A percentile compares a stretch with the other conserved stretches of the same genome.
phyloP scores from a whole-genome alignment of 2,888 invertebrate genomes.

The Therioaphis trifolii region DNA sequence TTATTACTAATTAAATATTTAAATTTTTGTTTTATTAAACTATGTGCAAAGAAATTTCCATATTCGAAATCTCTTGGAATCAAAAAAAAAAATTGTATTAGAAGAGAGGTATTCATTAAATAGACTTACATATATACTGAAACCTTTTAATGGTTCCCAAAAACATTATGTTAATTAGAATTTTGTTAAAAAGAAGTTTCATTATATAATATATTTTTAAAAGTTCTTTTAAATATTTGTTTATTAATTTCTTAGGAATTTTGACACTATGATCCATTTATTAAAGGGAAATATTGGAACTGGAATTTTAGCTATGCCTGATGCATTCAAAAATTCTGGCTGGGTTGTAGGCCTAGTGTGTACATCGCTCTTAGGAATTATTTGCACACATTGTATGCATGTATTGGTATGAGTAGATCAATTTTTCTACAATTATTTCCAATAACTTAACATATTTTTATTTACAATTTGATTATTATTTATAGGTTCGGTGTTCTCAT shows the following conservation, averaged over 20 bases:
- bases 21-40: too few relatives aligned
- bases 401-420: conserved; percentile 73
- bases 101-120: too few relatives aligned
- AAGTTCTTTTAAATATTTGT: neutral
- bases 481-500: conserved; percentile 75
- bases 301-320: conserved; percentile 96
- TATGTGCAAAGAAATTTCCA: too few relatives aligned
- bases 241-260: conserved; percentile 71
- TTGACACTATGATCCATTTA: conserved; percentile 74
- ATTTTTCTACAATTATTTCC: neutral
- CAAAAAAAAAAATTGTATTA: too few relatives aligned
- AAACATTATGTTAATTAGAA: too few relatives aligned
- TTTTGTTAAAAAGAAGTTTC: too few relatives aligned
- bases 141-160: too few relatives aligned
- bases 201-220: neutral
- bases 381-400: conserved; percentile 95
- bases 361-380: conserved; percentile 83
- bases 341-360: conserved; percentile 85
- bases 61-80: too few relatives aligned
- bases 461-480: conserved; percentile 35
- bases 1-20: too few relatives aligned
- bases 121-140: too few relatives aligned
- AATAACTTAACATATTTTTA: neutral
- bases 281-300: conserved; percentile 79
- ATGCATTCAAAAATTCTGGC: conserved; percentile 92